phyloP scores from a whole-genome alignment of 2,797 vertebrate species.

The Menidia menidia region DNA sequence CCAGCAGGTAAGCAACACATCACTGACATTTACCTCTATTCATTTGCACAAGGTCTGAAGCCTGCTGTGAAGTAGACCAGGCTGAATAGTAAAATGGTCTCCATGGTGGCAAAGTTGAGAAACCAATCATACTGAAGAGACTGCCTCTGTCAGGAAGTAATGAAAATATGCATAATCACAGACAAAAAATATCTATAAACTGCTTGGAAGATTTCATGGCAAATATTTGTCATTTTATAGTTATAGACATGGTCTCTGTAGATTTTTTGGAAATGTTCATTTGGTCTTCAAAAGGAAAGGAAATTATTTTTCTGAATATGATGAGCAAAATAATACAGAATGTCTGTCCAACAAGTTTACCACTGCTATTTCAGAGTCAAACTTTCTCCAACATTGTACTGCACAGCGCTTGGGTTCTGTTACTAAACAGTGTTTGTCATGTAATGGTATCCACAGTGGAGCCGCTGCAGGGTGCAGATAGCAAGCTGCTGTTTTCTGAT shows the following conservation, averaged over 20 bases:
- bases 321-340: background rate
- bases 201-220: constrained; percentile 4
- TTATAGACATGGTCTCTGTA: background rate
- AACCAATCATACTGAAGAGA: constrained; percentile 53
- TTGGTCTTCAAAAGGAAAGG: background rate
- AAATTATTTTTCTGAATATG: background rate
- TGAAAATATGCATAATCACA: constrained; percentile 21
- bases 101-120: constrained; percentile 29
- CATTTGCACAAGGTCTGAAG: constrained; percentile 62
- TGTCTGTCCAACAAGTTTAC: constrained; percentile 53
- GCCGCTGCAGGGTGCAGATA: constrained; percentile 78
- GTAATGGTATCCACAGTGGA: constrained; percentile 80
- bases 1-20: constrained; percentile 73
- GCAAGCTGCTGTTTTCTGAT: constrained; percentile 74
- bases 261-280: constrained; percentile 5
- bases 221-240: background rate
- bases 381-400: constrained; percentile 65
- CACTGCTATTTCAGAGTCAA: constrained; percentile 51
- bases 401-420: constrained; percentile 58
- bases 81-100: constrained; percentile 53
- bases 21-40: constrained; percentile 73
- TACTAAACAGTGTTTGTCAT: constrained; percentile 80
- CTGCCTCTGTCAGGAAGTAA: constrained; percentile 15
- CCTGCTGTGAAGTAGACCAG: constrained; percentile 66
- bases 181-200: constrained; percentile 30